Evolutionary conservation across 2,888 invertebrate genomes (phyloP).

Genomic region (Leucoptera coffeella): DNA sequence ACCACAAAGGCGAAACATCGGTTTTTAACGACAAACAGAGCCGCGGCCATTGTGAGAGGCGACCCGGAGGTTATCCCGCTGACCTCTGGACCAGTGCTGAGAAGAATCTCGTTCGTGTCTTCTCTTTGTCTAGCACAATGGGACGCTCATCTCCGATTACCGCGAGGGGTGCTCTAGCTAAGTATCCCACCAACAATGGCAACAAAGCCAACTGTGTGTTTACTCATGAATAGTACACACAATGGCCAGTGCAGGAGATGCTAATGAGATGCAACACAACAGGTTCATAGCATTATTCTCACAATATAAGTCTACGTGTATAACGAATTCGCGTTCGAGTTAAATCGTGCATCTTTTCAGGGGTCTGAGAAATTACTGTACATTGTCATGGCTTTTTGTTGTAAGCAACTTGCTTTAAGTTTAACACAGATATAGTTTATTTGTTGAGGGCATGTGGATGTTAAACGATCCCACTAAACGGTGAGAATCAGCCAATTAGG

Average conservation of each 20-base stretch:
- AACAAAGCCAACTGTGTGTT: slow-evolving; percentile 46
- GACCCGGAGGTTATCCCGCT: slow-evolving; percentile 23
- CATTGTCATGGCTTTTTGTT: too few relatives aligned
- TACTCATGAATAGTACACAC: slow-evolving; percentile 49
- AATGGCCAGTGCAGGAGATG: too few relatives aligned
- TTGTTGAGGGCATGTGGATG: too few relatives aligned
- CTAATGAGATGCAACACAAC: slow-evolving; percentile 34
- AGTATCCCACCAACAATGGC: slow-evolving; percentile 40
- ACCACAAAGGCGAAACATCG: slow-evolving; percentile 13
- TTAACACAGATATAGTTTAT: too few relatives aligned
- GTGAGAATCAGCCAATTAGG: too few relatives aligned
- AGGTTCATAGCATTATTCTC: slow-evolving; percentile 36
- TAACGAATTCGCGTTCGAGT: slow-evolving; percentile 51
- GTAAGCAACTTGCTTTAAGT: too few relatives aligned
- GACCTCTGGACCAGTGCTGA: slow-evolving; percentile 34
- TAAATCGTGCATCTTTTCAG: slow-evolving; percentile 41
- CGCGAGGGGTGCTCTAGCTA: slow-evolving; percentile 42
- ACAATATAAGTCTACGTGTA: slow-evolving; percentile 45
- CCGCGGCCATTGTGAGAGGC: slow-evolving; percentile 22
- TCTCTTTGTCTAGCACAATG: slow-evolving; percentile 25
- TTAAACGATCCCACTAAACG: too few relatives aligned
- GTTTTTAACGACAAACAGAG: slow-evolving; percentile 28
- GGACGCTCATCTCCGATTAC: slow-evolving; percentile 29
- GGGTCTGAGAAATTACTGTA: slow-evolving; percentile 13
- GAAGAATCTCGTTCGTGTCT: slow-evolving; percentile 11